Percentiles rank a stretch among this genome's conserved stretches.
These are phyloP conservation scores for Yponomeuta cagnagella DNA, from an alignment of 2,888 invertebrate species.

Conservation along the genomic window DNA sequence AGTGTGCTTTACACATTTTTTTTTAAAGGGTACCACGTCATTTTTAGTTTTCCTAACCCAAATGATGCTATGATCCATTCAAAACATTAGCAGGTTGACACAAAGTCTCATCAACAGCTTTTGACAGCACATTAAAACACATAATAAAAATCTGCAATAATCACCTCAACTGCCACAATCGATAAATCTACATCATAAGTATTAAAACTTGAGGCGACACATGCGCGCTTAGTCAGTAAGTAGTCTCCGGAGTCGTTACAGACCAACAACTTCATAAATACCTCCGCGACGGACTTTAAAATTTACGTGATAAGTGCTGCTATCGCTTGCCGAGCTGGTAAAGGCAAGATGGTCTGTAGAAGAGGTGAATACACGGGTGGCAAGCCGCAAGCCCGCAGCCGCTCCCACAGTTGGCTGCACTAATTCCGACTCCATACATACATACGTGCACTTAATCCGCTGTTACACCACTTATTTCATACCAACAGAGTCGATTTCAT, in stretches of 20 bases:
- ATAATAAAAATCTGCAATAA: background rate
- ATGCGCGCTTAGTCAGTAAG: slow-evolving; percentile 1
- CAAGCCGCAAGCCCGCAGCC: slow-evolving; percentile 54
- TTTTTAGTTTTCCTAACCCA: too few species aligned
- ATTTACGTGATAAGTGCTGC: background rate
- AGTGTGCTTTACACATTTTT: too few species aligned
- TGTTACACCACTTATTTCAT: slow-evolving; percentile 31
- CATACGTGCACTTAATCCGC: slow-evolving; percentile 40
- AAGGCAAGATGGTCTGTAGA: background rate
- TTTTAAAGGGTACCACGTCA: too few species aligned
- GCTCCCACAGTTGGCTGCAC: slow-evolving; percentile 52
- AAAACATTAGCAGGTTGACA: background rate
- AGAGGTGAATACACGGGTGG: slow-evolving; percentile 42
- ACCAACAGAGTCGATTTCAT: slow-evolving; percentile 1
- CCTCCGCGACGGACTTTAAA: background rate
- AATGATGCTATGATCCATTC: too few species aligned
- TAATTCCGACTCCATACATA: slow-evolving; percentile 48
- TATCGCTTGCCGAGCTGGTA: background rate
- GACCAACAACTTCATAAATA: background rate
- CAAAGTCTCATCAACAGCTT: background rate
- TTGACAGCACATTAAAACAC: background rate
- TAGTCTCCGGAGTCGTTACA: background rate
- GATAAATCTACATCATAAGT: background rate
- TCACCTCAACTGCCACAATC: background rate
- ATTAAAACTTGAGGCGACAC: slow-evolving; percentile 3